Evolutionary conservation across 2,797 vertebrate genomes (phyloP).

Genomic region (Pseudochirops cupreus): DNA sequence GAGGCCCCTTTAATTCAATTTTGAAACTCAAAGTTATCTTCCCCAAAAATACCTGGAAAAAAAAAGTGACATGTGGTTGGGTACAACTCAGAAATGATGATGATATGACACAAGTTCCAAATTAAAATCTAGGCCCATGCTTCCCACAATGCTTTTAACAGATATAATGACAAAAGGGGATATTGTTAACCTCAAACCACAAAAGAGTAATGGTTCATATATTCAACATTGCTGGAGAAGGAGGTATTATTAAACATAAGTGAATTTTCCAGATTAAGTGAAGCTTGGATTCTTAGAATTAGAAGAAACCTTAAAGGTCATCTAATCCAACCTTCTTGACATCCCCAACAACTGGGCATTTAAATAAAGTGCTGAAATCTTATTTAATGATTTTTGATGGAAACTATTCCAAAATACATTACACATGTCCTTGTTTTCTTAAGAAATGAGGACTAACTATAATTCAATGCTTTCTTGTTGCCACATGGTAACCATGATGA

Average conservation of each 20-base stretch:
- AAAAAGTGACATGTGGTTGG: constrained; percentile 3
- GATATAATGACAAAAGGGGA: background rate
- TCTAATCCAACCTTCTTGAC: background rate
- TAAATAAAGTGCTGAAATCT: background rate
- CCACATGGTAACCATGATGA: background rate
- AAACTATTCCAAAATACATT: background rate
- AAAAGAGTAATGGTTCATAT: background rate
- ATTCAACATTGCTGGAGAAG: background rate
- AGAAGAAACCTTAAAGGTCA: background rate
- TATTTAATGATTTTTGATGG: background rate
- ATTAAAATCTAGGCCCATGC: background rate
- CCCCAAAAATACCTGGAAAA: background rate
- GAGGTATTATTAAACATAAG: background rate
- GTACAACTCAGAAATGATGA: background rate
- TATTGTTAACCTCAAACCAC: background rate
- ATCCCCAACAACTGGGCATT: background rate
- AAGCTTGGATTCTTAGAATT: background rate
- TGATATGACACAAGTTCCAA: background rate
- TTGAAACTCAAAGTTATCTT: constrained; percentile 3
- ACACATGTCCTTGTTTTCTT: background rate
- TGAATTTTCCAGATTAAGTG: background rate
- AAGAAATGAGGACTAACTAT: background rate
- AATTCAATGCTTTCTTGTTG: background rate
- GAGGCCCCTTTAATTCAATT: background rate
- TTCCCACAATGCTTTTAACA: background rate